Percentiles rank a stretch among this genome's conserved stretches.
phyloP scores from a whole-genome alignment of 2,888 invertebrate genomes.

The Watsonalla binaria region DNA sequence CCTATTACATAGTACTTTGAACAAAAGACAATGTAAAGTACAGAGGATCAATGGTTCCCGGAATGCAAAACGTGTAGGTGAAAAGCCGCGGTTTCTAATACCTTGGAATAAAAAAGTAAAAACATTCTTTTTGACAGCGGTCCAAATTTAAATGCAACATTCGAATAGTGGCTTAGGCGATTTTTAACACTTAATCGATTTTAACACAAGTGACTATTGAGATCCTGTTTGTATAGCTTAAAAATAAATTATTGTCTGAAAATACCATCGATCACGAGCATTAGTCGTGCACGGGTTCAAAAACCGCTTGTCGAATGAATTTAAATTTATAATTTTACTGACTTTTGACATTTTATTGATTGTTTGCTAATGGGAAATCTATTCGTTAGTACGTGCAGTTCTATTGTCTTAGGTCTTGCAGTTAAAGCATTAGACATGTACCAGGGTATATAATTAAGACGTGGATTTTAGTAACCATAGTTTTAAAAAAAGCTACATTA shows the following conservation, averaged over 20 bases:
- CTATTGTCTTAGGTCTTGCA: neutral
- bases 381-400: neutral
- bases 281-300: conserved; percentile 21
- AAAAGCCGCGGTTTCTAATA: conserved; percentile 5
- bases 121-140: neutral
- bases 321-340: conserved; percentile 36
- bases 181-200: no score
- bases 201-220: no score
- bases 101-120: neutral
- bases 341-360: conserved; percentile 31
- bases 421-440: no score
- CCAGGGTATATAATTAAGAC: no score
- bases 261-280: conserved; percentile 7
- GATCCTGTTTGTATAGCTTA: no score
- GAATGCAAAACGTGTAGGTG: conserved; percentile 3
- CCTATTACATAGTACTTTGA: neutral
- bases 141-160: neutral
- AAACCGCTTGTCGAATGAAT: conserved; percentile 20
- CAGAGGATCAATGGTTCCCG: neutral
- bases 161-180: neutral
- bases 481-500: no score
- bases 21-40: neutral
- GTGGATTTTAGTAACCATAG: no score
- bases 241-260: neutral
- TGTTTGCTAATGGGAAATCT: neutral